These are phyloP conservation scores for Pediacus dermestoides DNA, from an alignment of 2,888 invertebrate genomes.

Conservation along the genomic window DNA sequence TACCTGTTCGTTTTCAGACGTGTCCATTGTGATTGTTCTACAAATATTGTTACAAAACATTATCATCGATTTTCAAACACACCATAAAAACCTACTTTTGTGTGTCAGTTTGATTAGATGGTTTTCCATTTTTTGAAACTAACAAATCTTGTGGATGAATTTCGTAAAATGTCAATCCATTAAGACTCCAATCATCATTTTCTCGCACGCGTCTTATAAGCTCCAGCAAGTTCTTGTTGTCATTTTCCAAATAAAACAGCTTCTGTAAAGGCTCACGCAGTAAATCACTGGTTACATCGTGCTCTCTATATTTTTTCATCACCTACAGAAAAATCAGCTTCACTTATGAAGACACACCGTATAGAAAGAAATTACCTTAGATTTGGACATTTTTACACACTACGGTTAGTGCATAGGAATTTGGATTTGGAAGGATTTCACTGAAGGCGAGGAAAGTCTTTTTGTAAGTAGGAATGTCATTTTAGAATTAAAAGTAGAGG, in stretches of 20 bases:
- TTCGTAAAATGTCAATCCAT: constrained; percentile 49
- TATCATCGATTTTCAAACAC: too few species aligned
- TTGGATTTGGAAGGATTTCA: constrained; percentile 14
- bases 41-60: too few species aligned
- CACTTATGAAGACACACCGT: constrained; percentile 14
- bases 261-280: constrained; percentile 42
- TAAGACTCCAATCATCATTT: constrained; percentile 45
- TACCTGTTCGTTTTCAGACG: too few species aligned
- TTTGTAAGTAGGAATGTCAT: background rate
- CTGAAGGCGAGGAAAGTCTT: constrained; percentile 25
- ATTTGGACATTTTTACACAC: too few species aligned
- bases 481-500: too few species aligned
- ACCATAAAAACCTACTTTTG: too few species aligned
- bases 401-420: too few species aligned
- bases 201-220: constrained; percentile 49
- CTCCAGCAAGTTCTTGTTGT: constrained; percentile 49
- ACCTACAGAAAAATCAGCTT: constrained; percentile 35
- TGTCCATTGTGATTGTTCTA: too few species aligned
- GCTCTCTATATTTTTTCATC: constrained; percentile 44
- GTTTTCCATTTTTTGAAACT: constrained; percentile 23
- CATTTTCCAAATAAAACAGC: constrained; percentile 41
- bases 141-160: constrained; percentile 46
- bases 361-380: constrained; percentile 4
- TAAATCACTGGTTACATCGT: constrained; percentile 37
- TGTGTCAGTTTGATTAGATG: too few species aligned